Base-by-base conservation (phyloP, 2,797 vertebrate species). In the Sphenopsis melanotis region DNA sequence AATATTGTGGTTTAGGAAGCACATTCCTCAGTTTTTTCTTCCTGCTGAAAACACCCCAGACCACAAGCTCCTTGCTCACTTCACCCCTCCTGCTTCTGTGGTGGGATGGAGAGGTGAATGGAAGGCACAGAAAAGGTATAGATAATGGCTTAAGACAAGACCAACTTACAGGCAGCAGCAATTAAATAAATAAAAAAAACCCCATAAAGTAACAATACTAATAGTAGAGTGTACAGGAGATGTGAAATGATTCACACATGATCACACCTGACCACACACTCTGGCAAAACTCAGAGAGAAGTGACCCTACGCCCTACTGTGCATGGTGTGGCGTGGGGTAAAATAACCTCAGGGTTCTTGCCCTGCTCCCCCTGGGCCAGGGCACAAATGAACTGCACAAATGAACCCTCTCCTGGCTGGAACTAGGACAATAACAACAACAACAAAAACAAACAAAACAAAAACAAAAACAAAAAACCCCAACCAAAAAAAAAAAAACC, bases 161-260 rank as follows among this genome's bases (percentile, higher is more conserved):
- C 5, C 4, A 42, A 29, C 41, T n/a, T 37, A 63, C 23, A 18
- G 10, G 29, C 34, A 76, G 15, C 20, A 49, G 42, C 9, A 63
- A 83, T n/a, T n/a, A 37, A 63, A 26, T 30, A 30, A 56, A 56
- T 56, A 42, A 50, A 61, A 63, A 6, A 26, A 42, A 42, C 4
- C 12, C 39, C 0, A 0, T 36, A 61, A 27, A 76, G 9, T 18
- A 63, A 5, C 12, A 55, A n/a, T 22, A 56, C 9, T 18, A n/a
- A n/a, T 4, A 61, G 13, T 16, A 39, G 20, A 15, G 6, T 19
- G 17, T 30, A 19, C 29, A 30, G 26, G 23, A 37, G 13, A 42
- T 9, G 15, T 0, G 0, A 63, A 37, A 26, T 9, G 2, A 47
- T 63, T 49, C 27, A 29, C 16, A 9, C 6, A 1, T 4, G 9